A percentile compares a stretch with the other conserved stretches of the same genome.
Evolutionary conservation across 2,797 vertebrate species (phyloP).

Genomic region (Vespertilio murinus): DNA sequence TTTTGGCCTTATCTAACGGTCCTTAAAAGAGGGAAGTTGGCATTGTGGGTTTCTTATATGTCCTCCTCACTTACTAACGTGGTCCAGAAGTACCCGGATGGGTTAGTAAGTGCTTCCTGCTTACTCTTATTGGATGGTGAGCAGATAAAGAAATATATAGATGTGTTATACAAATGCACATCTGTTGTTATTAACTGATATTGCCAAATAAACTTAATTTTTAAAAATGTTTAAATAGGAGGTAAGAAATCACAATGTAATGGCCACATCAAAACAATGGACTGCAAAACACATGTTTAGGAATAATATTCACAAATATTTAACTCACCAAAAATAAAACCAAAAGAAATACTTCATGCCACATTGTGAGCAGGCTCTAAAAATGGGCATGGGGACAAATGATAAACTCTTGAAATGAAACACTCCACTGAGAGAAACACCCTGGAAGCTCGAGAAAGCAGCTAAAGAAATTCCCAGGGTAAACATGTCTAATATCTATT

Average conservation of each 20-base stretch:
- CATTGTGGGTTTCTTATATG: not conserved
- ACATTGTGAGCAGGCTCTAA: slow-evolving; percentile 54
- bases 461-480: slow-evolving; percentile 50
- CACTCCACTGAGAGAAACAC: slow-evolving; percentile 52
- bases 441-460: slow-evolving; percentile 50
- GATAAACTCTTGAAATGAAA: slow-evolving; percentile 52
- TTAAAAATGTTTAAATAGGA: not conserved
- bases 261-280: not conserved
- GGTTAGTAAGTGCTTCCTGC: not conserved
- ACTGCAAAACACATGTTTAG: slow-evolving; percentile 27
- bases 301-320: slow-evolving; percentile 43
- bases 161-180: not conserved
- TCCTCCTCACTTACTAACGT: not conserved
- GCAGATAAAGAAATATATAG: not conserved
- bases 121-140: not conserved
- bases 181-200: not conserved
- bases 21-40: not conserved
- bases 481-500: slow-evolving; percentile 73
- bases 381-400: slow-evolving; percentile 43
- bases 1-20: not conserved
- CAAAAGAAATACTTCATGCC: slow-evolving; percentile 50
- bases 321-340: slow-evolving; percentile 65
- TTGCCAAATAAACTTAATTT: not conserved
- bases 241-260: not conserved
- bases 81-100: not conserved